phyloP scores from a whole-genome alignment of 2,797 vertebrate genomes.

The Astyanax mexicanus region DNA sequence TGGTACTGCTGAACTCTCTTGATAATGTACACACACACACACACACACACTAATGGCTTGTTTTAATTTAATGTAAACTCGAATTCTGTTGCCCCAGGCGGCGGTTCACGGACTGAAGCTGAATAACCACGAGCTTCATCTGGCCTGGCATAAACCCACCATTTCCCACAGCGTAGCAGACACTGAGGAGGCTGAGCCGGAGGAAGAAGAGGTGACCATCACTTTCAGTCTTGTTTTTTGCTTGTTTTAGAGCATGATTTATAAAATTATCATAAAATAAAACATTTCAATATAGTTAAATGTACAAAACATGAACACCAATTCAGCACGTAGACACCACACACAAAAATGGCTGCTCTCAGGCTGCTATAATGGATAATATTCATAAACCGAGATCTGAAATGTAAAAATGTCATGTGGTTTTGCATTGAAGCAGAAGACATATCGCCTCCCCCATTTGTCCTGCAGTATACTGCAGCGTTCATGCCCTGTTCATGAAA shows the following conservation, averaged over 20 bases:
- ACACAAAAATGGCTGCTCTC: too few species aligned
- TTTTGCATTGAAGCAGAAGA: too few species aligned
- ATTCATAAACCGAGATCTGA: too few species aligned
- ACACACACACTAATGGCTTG: background rate
- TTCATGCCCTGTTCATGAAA: too few species aligned
- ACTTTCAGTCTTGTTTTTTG: slow-evolving; percentile 8
- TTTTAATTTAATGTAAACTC: background rate
- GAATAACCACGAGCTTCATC: slow-evolving; percentile 88
- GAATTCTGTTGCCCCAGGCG: slow-evolving; percentile 76
- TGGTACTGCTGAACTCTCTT: slow-evolving; percentile 69
- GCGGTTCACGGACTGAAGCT: slow-evolving; percentile 90
- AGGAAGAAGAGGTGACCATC: slow-evolving; percentile 91
- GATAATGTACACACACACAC: background rate
- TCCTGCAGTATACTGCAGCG: background rate
- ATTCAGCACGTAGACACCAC: too few species aligned
- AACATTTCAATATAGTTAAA: too few species aligned
- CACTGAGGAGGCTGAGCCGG: slow-evolving; percentile 88
- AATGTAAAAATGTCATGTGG: too few species aligned
- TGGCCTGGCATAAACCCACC: slow-evolving; percentile 93
- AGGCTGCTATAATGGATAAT: too few species aligned
- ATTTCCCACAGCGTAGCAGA: slow-evolving; percentile 76
- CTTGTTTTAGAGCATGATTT: too few species aligned
- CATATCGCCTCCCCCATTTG: background rate
- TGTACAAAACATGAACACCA: too few species aligned
- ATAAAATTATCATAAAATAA: too few species aligned